These are phyloP conservation scores for Colinus virginianus DNA, from an alignment of 2,113 vertebrate genomes.

Conservation along the genomic window DNA sequence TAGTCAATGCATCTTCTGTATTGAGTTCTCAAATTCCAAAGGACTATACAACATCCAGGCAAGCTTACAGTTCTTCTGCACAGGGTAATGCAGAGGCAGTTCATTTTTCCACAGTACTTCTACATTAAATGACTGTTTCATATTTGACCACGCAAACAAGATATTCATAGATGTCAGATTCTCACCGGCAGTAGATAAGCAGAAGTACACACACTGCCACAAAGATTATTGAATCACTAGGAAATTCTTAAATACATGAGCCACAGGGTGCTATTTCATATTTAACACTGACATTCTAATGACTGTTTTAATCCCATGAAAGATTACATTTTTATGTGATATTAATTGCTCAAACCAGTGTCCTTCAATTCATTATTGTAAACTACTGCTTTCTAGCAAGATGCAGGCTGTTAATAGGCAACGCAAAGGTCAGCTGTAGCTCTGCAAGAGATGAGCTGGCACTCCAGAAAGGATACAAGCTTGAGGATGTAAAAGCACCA, in stretches of 20 bases:
- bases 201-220: slow-evolving; percentile 4
- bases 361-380: not conserved
- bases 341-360: not conserved
- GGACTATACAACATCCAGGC: not conserved
- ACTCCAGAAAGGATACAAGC: not conserved
- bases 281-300: slow-evolving; percentile 15
- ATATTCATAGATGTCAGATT: not conserved
- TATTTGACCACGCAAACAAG: not conserved
- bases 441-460: not conserved
- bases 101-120: not conserved
- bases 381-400: slow-evolving; percentile 12
- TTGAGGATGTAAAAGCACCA: not conserved
- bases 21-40: not conserved
- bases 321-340: not conserved
- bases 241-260: slow-evolving; percentile 39
- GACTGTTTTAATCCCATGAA: not conserved
- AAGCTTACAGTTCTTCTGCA: not conserved
- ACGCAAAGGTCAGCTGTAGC: not conserved
- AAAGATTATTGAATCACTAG: slow-evolving; percentile 23
- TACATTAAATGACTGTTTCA: not conserved
- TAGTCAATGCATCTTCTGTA: not conserved
- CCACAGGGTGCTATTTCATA: slow-evolving; percentile 7
- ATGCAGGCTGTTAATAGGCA: not conserved
- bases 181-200: not conserved
- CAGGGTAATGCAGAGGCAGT: not conserved